Base-by-base conservation (phyloP, 2,797 vertebrate genomes). In the Siniperca undulata region DNA sequence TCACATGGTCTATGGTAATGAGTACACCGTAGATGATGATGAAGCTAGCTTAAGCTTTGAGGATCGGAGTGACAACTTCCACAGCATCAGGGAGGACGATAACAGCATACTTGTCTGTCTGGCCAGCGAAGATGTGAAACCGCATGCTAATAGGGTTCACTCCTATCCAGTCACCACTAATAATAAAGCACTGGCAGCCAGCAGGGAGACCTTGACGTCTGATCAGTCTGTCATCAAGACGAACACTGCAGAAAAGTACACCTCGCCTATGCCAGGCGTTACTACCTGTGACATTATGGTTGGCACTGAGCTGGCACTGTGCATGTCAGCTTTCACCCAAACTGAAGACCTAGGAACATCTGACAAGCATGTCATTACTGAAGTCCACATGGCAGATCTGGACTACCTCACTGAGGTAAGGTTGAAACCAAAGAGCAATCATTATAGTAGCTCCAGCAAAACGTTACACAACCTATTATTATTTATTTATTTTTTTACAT, bases 331-430 rank as follows among this genome's bases (percentile, higher is more conserved):
- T 50, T 76, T 27, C 22, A 91, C 87, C 36, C 94, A 95, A 64
- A 94, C 92, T 2, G 36, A 79, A 17, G 58, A 50, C 27, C 77
- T 61, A 5, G 40, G 62, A 60, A 92, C 89, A 2, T 78, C 85
- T 20, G 94, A 96, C 55, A 93, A 93, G 74, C 30, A 72, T 27
- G 20, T 89, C 56, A 74, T 76, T 13, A 96, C 95, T 20, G 92
- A 94, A 7, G 73, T 96, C 66, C 79, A 70, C 76, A 95, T 95
- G 91, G 34, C 87, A 17, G 95, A 96, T 72, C 87, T 96, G 79
- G 93, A 96, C 86, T 91, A 88, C 40, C 7, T 95, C 0, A 17
- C 77, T 27, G 73, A 91, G 93, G 95, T 96, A 86, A 74, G 61
- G 14, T 38, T 40, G 14, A 52, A 62, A 14, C 30, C 13, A 34